A percentile compares a stretch with the other conserved stretches of the same genome.
phyloP scores from a whole-genome alignment of 2,113 vertebrate species.

The Ceyx cyanopectus region DNA sequence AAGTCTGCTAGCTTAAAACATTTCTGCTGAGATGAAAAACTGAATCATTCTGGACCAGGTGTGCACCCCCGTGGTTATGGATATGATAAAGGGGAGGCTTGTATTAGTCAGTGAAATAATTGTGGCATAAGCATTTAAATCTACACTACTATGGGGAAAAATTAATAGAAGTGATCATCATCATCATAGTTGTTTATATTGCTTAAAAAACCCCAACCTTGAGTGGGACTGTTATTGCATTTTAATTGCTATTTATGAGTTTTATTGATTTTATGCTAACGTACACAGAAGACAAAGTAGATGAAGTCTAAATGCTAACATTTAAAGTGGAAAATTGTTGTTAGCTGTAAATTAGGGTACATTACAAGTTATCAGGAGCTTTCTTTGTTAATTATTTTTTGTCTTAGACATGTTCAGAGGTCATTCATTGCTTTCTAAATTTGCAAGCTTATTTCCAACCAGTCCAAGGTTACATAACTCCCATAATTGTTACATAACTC shows the following conservation, averaged over 20 bases:
- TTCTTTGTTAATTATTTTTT: conserved; percentile 19
- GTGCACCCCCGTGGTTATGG: background rate
- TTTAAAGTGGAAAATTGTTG: background rate
- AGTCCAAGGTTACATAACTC: background rate
- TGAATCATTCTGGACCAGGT: background rate
- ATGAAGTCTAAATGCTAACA: background rate
- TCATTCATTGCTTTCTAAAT: conserved; percentile 8
- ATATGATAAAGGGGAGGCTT: background rate
- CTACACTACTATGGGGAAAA: background rate
- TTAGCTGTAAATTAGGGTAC: background rate
- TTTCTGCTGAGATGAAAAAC: background rate
- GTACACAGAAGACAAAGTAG: background rate
- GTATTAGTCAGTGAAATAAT: background rate
- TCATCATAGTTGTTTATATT: background rate
- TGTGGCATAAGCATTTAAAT: background rate
- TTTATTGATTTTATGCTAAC: conserved; percentile 34
- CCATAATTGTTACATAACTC: background rate
- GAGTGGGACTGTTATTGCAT: conserved; percentile 4
- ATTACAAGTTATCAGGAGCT: background rate
- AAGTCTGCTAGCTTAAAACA: background rate
- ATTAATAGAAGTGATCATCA: conserved; percentile 1
- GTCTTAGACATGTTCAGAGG: background rate
- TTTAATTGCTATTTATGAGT: conserved; percentile 36
- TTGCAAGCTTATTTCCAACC: background rate
- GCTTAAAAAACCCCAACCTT: background rate